These are phyloP conservation scores for Agrochola circellaris DNA, from an alignment of 2,888 invertebrate species.

Conservation along the genomic window DNA sequence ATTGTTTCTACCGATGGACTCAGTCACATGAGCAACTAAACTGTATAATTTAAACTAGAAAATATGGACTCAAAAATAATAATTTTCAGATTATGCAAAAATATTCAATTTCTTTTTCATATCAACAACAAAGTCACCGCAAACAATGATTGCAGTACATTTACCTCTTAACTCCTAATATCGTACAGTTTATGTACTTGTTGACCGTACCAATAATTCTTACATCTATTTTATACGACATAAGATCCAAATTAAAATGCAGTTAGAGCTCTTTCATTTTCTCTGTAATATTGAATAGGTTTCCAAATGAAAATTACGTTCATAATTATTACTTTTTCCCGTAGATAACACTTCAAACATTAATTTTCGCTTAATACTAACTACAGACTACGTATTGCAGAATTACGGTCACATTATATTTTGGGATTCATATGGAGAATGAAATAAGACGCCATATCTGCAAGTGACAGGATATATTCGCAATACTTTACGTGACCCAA, in stretches of 20 bases:
- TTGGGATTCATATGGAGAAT: neutral
- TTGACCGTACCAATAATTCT: conserved; percentile 61
- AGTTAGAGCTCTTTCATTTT: conserved; percentile 61
- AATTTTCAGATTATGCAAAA: conserved; percentile 64
- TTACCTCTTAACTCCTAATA: conserved; percentile 56
- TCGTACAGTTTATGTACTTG: conserved; percentile 65
- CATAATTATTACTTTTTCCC: conserved; percentile 2
- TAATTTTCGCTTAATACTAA: conserved; percentile 13
- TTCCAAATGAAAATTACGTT: conserved; percentile 1
- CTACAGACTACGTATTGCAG: neutral
- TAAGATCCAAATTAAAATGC: conserved; percentile 54
- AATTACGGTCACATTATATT: neutral
- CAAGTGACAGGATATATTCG: neutral
- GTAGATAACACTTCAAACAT: conserved; percentile 6
- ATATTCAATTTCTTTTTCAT: conserved; percentile 57
- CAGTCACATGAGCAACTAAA: conserved; percentile 49
- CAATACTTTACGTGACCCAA: neutral
- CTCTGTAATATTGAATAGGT: neutral
- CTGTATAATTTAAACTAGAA: conserved; percentile 56
- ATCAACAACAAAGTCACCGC: conserved; percentile 53
- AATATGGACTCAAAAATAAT: conserved; percentile 57
- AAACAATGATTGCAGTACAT: conserved; percentile 49
- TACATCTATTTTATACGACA: conserved; percentile 61
- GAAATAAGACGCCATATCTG: neutral
- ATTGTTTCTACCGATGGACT: conserved; percentile 50